phyloP scores from a whole-genome alignment of 1,140 invertebrate species.

The Heliconius nattereri region DNA sequence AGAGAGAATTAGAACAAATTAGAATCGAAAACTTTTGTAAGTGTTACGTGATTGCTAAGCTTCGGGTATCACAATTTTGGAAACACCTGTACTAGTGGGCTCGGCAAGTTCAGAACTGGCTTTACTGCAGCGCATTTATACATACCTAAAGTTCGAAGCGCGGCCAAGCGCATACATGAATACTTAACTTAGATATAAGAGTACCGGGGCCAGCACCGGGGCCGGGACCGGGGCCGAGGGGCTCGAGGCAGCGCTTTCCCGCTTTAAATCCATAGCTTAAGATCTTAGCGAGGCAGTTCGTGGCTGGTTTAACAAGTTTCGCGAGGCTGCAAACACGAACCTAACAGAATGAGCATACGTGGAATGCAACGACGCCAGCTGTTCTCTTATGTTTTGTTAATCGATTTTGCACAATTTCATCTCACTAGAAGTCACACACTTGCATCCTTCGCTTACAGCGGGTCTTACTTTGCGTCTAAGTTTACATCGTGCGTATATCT shows the following conservation, averaged over 20 bases:
- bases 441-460: slow-evolving; percentile 11
- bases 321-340: slow-evolving; percentile 27
- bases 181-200: slow-evolving; percentile 30
- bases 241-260: slow-evolving; percentile 29
- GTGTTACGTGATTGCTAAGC: slow-evolving; percentile 28
- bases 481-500: slow-evolving; percentile 6
- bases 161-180: slow-evolving; percentile 29
- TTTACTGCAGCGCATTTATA: slow-evolving; percentile 29
- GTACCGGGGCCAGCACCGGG: slow-evolving; percentile 1
- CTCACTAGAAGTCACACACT: slow-evolving; percentile 19
- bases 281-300: slow-evolving; percentile 17
- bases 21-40: not conserved
- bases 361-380: slow-evolving; percentile 60
- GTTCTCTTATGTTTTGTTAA: slow-evolving; percentile 51
- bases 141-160: slow-evolving; percentile 22
- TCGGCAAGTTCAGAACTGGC: slow-evolving; percentile 39
- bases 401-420: slow-evolving; percentile 48
- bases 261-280: slow-evolving; percentile 33
- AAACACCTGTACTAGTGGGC: slow-evolving; percentile 46
- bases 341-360: slow-evolving; percentile 57
- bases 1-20: not conserved
- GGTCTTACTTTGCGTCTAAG: slow-evolving; percentile 21
- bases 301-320: slow-evolving; percentile 33
- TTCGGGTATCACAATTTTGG: slow-evolving; percentile 36
- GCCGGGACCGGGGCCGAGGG: too few relatives aligned